These are phyloP conservation scores for Rhagologus leucostigma DNA, from an alignment of 2,113 vertebrate genomes.

Conservation along the genomic window DNA sequence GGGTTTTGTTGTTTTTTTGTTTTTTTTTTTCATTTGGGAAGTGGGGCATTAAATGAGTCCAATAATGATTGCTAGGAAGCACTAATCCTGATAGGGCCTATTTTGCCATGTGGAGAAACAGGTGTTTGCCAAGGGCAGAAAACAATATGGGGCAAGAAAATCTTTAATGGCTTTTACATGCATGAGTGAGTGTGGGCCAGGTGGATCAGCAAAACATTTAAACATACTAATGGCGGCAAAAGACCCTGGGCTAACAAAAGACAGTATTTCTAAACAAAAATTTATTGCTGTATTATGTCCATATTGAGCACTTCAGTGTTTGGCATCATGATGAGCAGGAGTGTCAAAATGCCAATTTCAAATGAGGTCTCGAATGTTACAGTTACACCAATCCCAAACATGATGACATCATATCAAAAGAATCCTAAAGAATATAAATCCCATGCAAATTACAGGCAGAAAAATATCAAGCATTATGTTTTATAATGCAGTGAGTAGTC, in stretches of 20 bases:
- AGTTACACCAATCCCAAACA: not conserved
- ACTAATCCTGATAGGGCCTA: not conserved
- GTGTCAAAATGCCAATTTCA: not conserved
- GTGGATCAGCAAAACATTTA: not conserved
- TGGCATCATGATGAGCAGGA: not conserved
- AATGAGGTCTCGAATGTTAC: fast-evolving
- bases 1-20: not conserved
- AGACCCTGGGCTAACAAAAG: not conserved
- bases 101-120: constrained; percentile 10
- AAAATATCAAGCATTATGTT: not conserved
- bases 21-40: not conserved
- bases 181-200: not conserved
- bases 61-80: not conserved
- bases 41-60: not conserved
- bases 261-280: not conserved
- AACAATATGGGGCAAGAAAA: not conserved
- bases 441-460: not conserved
- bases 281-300: not conserved
- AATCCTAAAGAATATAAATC: not conserved
- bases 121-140: constrained; percentile 32
- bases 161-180: not conserved
- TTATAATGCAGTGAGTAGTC: not conserved
- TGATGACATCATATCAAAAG: fast-evolving
- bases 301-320: not conserved
- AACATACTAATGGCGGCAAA: not conserved